Conservation (phyloP, 2,797 vertebrate genomes). For the Podargus strigoides region DNA sequence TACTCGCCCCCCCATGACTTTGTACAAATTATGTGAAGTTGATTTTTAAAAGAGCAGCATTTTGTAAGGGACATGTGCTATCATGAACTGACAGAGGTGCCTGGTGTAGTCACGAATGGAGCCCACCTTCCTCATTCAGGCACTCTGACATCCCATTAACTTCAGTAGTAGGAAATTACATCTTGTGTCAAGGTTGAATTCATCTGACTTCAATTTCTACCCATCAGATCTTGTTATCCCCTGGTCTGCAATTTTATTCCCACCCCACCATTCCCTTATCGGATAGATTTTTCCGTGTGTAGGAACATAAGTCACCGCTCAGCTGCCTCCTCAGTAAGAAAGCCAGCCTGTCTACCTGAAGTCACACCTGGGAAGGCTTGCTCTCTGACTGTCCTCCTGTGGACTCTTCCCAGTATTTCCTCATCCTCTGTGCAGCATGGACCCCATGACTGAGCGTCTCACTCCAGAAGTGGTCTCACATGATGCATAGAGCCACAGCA, state of each 20-base stretch:
- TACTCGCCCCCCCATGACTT: fast-evolving
- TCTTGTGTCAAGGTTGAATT: not conserved
- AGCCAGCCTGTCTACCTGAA: not conserved
- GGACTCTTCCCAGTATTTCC: not conserved
- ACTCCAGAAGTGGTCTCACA: not conserved
- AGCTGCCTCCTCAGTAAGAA: not conserved
- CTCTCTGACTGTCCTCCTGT: not conserved
- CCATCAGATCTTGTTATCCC: not conserved
- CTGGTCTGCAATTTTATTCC: not conserved
- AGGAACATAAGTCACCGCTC: not conserved
- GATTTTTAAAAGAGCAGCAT: not conserved
- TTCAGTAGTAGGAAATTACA: not conserved
- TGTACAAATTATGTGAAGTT: too few relatives aligned
- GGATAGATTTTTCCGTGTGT: not conserved
- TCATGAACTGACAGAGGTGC: not conserved
- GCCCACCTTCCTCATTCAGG: not conserved
- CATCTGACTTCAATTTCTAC: not conserved
- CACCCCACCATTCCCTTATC: not conserved
- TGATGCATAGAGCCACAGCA: fast-evolving
- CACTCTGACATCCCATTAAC: not conserved
- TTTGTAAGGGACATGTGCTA: not conserved
- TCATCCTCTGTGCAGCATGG: fast-evolving
- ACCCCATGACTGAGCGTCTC: not conserved
- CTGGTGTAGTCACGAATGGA: fast-evolving
- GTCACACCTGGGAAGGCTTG: not conserved